phyloP scores from a whole-genome alignment of 2,797 vertebrate genomes.

The Aphelocoma californica region DNA sequence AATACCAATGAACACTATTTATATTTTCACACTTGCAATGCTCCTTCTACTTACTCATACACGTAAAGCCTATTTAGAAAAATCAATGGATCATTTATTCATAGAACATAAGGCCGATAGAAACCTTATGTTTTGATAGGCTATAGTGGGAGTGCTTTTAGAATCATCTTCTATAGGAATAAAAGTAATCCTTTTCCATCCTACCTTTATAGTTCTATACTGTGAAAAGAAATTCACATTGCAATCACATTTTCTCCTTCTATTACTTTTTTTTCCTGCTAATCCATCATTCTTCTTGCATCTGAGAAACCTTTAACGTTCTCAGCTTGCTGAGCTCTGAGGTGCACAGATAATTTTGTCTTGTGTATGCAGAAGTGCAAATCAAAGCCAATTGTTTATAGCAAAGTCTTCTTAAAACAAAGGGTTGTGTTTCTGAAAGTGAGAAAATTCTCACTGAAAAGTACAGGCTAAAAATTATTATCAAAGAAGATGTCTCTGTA shows the following conservation, averaged over 20 bases:
- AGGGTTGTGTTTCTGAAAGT: not conserved
- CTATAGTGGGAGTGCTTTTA: conserved; percentile 17
- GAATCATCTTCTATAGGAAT: not conserved
- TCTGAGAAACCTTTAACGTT: not conserved
- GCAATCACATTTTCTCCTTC: not conserved
- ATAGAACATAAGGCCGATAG: not conserved
- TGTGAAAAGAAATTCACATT: not conserved
- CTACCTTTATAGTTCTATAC: not conserved
- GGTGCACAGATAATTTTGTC: not conserved
- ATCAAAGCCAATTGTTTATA: not conserved
- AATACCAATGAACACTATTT: conserved; percentile 25
- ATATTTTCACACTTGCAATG: conserved; percentile 39
- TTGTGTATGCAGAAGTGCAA: not conserved
- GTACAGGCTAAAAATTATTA: not conserved
- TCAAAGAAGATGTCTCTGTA: not conserved
- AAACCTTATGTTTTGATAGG: conserved; percentile 22
- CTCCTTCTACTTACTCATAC: conserved; percentile 7
- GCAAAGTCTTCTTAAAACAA: not conserved
- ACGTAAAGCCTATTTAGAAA: conserved; percentile 2
- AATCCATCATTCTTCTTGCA: not conserved
- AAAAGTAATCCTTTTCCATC: conserved; percentile 11
- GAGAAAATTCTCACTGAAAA: not conserved
- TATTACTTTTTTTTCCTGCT: not conserved
- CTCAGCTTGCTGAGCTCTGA: not conserved
- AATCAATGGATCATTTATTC: conserved; percentile 24